Conservation (phyloP, 2,888 invertebrate species). For the Cheilosia soror region DNA sequence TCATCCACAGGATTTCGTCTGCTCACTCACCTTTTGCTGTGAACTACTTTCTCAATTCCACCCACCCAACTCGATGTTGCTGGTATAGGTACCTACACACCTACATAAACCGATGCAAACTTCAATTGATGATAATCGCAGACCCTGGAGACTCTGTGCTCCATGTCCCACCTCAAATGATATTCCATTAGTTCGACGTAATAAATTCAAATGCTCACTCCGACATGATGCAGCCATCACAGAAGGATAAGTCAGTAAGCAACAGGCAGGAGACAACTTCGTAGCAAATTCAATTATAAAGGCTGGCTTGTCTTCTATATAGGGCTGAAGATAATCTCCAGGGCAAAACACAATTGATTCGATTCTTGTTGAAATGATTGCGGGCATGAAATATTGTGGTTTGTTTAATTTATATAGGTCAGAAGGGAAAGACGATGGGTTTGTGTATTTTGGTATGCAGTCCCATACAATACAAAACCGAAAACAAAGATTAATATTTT, state of each 20-base stretch:
- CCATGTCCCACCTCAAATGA: constrained; percentile 18
- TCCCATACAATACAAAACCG: too few species aligned
- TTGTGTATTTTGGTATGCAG: background rate
- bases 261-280: constrained; percentile 23
- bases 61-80: background rate
- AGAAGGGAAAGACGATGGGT: background rate
- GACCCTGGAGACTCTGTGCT: background rate
- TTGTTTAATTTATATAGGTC: constrained; percentile 1
- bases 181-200: constrained; percentile 33
- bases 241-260: background rate
- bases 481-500: too few species aligned
- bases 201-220: constrained; percentile 38
- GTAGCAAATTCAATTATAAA: background rate
- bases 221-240: constrained; percentile 2
- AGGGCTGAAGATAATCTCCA: constrained; percentile 12
- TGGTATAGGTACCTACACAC: too few species aligned
- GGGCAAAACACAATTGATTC: constrained; percentile 26
- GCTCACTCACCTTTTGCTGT: background rate
- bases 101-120: constrained; percentile 1
- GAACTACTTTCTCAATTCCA: constrained; percentile 1
- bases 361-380: constrained; percentile 18
- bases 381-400: background rate
- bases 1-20: constrained; percentile 15
- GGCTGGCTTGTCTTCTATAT: background rate
- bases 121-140: constrained; percentile 33